A percentile compares a stretch with the other conserved stretches of the same genome.
Conservation (phyloP, 1,140 invertebrate species). For the Hestina assimilis region DNA sequence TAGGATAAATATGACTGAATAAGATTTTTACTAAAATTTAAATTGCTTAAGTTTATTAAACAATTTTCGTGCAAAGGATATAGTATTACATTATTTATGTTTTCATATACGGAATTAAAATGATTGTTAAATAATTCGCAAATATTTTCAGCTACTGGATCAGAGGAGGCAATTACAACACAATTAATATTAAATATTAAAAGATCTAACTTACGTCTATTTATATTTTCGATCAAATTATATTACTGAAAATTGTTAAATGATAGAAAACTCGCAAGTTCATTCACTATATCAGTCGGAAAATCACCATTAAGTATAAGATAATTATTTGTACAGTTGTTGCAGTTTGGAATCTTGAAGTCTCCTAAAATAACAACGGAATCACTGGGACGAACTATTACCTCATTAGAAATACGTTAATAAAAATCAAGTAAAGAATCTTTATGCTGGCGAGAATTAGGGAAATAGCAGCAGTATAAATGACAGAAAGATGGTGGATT, state of each 20-base stretch:
- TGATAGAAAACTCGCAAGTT: background rate
- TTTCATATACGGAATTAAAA: background rate
- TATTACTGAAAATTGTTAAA: constrained; percentile 15
- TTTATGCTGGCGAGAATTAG: background rate
- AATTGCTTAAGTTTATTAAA: background rate
- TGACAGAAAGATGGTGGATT: constrained; percentile 1
- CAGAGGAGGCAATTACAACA: background rate
- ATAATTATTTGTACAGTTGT: background rate
- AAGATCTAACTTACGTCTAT: constrained; percentile 4
- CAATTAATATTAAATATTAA: constrained; percentile 3
- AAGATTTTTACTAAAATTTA: background rate
- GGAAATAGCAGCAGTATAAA: constrained; percentile 24
- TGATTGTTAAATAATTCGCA: background rate
- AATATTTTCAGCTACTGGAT: constrained; percentile 5
- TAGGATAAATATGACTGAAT: background rate
- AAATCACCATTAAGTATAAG: background rate
- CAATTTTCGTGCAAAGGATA: background rate
- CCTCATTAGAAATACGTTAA: constrained; percentile 5
- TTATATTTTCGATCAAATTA: constrained; percentile 9
- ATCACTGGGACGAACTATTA: constrained; percentile 5
- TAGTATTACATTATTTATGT: background rate
- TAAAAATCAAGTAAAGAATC: constrained; percentile 10
- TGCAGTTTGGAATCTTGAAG: constrained; percentile 26
- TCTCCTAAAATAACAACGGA: constrained; percentile 17
- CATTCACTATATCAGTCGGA: background rate